Evolutionary conservation across 1,140 invertebrate species (phyloP), one percentile per base, ranked within the genome.

Genomic region (Lucilia cuprina): DNA sequence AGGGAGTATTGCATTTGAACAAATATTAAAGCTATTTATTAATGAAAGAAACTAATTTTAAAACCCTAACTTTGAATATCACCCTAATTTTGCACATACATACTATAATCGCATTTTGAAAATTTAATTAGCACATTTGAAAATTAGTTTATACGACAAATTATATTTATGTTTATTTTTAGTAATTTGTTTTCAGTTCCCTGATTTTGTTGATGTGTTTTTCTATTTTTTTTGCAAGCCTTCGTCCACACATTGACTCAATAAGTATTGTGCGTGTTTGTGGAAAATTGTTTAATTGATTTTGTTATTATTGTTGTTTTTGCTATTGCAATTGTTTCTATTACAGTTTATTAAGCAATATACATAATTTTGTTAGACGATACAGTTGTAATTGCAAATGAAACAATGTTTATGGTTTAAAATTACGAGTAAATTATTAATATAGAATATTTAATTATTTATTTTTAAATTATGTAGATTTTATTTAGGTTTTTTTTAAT

Each of bases 131-230:
- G 65, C 65, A 21, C 65, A 70, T 70, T 70, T 70, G 65, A 70
- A 70, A 70, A 70, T 70, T 70, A 70, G 65, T 70, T 70, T 70
- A 70, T 70, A 70, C 65, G 65, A 60, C 55, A 60, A 70, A 70
- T 70, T 70, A 70, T 70, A 21, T 70, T 21, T 25, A 12, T 70
- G 19, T 70, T 70, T 70, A 12, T 70, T 21, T 65, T 25, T 70
- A 70, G 60, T 5, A n/a, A 60, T 17, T 60, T n/a, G 7, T 7
- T 60, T n/a, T n/a, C 25, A 30, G 25, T n/a, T 14, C 14, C 14
- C 55, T 17, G 14, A 60, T n/a, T 60, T n/a, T 60, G 14, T 60
- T n/a, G n/a, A 60, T 60, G 14, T 7, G 13, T n/a, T 7, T n/a
- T n/a, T n/a, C n/a, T n/a, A n/a, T n/a, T n/a, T n/a, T n/a, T n/a